Evolutionary conservation across 2,797 vertebrate species (phyloP).

Genomic region (Crenuchus spilurus): DNA sequence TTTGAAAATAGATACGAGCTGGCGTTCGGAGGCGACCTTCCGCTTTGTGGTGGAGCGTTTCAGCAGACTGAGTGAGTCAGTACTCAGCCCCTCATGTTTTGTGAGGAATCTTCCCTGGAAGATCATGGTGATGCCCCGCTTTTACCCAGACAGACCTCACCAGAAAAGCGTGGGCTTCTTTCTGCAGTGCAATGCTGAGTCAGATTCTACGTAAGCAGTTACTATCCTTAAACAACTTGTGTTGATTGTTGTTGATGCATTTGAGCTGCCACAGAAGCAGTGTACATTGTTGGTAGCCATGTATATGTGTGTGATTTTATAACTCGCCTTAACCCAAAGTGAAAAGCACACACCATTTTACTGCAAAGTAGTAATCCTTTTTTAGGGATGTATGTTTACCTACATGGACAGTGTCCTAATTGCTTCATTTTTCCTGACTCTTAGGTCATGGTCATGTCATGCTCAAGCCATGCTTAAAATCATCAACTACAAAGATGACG

Average conservation of each 20-base stretch:
- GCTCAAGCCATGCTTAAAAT: constrained; percentile 99
- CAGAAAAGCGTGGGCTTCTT: constrained; percentile 99
- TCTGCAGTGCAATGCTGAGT: constrained; percentile 98
- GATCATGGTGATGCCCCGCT: constrained; percentile 99
- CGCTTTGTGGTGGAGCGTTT: constrained; percentile 97
- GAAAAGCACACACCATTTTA: no score
- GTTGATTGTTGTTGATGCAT: background rate
- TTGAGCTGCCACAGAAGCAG: background rate
- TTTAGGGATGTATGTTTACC: no score
- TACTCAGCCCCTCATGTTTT: constrained; percentile 98
- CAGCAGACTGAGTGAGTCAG: constrained; percentile 95
- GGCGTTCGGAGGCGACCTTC: constrained; percentile 98
- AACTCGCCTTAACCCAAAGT: no score
- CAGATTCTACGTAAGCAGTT: constrained; percentile 94
- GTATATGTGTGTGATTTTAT: no score
- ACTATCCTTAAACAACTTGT: background rate
- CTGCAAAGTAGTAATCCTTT: no score
- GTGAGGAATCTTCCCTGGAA: constrained; percentile 99
- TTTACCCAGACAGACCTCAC: constrained; percentile 97
- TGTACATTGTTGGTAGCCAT: background rate
- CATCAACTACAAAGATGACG: constrained; percentile 98
- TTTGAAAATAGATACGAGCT: constrained; percentile 88
- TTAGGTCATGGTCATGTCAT: constrained; percentile 98
- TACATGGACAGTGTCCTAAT: background rate
- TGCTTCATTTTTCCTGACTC: background rate